phyloP scores from a whole-genome alignment of 2,113 vertebrate species.

The Sylvilagus bachmani region DNA sequence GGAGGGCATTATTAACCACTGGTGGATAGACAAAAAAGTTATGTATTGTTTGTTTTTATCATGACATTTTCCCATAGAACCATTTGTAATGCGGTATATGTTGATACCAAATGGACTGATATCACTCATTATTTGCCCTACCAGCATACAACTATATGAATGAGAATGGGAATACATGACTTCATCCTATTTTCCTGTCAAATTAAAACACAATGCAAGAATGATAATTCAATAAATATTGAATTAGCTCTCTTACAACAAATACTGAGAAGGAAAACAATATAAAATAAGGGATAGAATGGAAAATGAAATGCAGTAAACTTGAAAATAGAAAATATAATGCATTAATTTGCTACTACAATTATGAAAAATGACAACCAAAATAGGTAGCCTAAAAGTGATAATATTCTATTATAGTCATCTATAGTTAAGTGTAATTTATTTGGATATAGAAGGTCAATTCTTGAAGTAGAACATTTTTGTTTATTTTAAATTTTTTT shows the following conservation, averaged over 20 bases:
- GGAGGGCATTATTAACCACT: background rate
- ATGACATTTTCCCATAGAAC: background rate
- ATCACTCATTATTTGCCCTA: background rate
- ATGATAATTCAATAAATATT: background rate
- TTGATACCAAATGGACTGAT: background rate
- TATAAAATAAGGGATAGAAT: background rate
- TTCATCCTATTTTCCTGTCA: constrained; percentile 24
- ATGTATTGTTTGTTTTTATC: constrained; percentile 8
- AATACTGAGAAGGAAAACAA: constrained; percentile 39
- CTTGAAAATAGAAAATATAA: background rate
- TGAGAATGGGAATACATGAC: background rate
- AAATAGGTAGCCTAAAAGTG: background rate
- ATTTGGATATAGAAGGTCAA: background rate
- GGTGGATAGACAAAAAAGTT: background rate
- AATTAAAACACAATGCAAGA: constrained; percentile 5
- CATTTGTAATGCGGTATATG: constrained; percentile 27
- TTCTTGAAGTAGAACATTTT: background rate
- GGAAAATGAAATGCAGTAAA: background rate
- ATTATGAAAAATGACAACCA: background rate
- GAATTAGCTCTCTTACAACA: constrained; percentile 16
- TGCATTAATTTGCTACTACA: background rate
- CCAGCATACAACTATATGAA: background rate
- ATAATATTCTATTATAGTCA: background rate
- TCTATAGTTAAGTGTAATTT: constrained; percentile 15
- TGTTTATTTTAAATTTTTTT: too few relatives aligned